A percentile compares a stretch with the other conserved stretches of the same genome.
These are phyloP conservation scores for Macrobrachium nipponense DNA, from an alignment of 1,140 invertebrate genomes.

Conservation along the genomic window DNA sequence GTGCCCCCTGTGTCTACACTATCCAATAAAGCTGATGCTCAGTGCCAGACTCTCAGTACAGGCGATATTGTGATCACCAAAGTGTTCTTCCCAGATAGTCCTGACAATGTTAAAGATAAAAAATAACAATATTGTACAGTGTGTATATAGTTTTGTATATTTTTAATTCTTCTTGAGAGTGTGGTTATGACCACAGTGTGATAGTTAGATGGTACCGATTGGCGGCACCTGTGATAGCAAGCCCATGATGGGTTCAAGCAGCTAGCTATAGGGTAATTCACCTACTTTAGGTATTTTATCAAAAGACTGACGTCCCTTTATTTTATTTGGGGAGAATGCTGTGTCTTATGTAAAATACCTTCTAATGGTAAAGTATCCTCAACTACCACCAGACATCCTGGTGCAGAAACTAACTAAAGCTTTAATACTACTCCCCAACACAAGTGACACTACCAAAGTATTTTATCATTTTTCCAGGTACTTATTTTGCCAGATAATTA, in stretches of 20 bases:
- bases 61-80: slow-evolving; percentile 93
- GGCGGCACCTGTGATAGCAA: slow-evolving; percentile 47
- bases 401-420: slow-evolving; percentile 57
- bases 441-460: slow-evolving; percentile 60
- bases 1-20: slow-evolving; percentile 55
- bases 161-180: slow-evolving; percentile 50
- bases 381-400: slow-evolving; percentile 40
- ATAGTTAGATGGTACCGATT: slow-evolving; percentile 50
- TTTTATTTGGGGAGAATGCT: slow-evolving; percentile 16
- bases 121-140: slow-evolving; percentile 41
- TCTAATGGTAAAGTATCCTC: slow-evolving; percentile 42
- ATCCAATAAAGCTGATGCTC: slow-evolving; percentile 69
- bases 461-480: slow-evolving; percentile 61
- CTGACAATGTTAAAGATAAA: slow-evolving; percentile 60
- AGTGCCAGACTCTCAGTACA: slow-evolving; percentile 88
- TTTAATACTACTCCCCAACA: slow-evolving; percentile 54
- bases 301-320: slow-evolving; percentile 35
- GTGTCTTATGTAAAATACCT: slow-evolving; percentile 49
- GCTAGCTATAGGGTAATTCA: slow-evolving; percentile 47
- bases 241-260: slow-evolving; percentile 38
- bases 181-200: slow-evolving; percentile 50
- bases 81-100: slow-evolving; percentile 72
- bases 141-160: slow-evolving; percentile 60
- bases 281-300: slow-evolving; percentile 49
- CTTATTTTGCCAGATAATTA: slow-evolving; percentile 59